Evolutionary conservation across 2,888 invertebrate genomes (phyloP).

Genomic region (Rambutsinella grinnellia): DNA sequence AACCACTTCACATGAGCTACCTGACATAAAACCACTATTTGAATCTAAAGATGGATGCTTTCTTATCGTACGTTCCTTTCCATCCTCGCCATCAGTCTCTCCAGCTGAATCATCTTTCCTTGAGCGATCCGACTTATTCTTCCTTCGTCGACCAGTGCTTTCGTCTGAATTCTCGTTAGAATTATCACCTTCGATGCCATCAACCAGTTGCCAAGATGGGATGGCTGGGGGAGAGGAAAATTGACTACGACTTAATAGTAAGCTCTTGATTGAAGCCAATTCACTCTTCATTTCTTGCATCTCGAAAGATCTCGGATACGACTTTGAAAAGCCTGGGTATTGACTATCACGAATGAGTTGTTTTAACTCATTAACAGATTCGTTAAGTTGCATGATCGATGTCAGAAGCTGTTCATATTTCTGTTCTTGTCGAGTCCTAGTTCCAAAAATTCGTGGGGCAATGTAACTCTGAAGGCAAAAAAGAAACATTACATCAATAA

Average conservation of each 20-base stretch:
- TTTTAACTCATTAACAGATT: slow-evolving; percentile 62
- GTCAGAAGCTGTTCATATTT: slow-evolving; percentile 62
- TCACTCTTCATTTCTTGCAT: slow-evolving; percentile 79
- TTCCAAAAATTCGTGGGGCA: slow-evolving; percentile 78
- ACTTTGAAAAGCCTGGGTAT: slow-evolving; percentile 34
- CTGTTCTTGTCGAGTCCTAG: slow-evolving; percentile 65
- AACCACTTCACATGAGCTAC: slow-evolving; percentile 66
- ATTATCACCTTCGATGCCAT: slow-evolving; percentile 54
- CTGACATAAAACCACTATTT: slow-evolving; percentile 62
- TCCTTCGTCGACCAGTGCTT: slow-evolving; percentile 35
- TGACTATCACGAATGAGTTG: slow-evolving; percentile 59
- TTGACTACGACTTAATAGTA: slow-evolving; percentile 74
- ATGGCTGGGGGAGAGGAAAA: slow-evolving; percentile 63
- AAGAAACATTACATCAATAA: too few relatives aligned
- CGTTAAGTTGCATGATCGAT: slow-evolving; percentile 61
- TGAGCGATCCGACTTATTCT: slow-evolving; percentile 37
- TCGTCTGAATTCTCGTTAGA: slow-evolving; percentile 59
- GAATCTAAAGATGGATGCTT: slow-evolving; percentile 63
- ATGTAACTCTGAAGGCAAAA: slow-evolving; percentile 74
- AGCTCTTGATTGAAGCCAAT: slow-evolving; percentile 80
- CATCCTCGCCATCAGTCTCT: slow-evolving; percentile 34
- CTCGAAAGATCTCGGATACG: slow-evolving; percentile 67
- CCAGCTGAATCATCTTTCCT: slow-evolving; percentile 41
- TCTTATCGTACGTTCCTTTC: slow-evolving; percentile 49
- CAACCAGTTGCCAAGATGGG: slow-evolving; percentile 65